These are phyloP conservation scores for Tanypteryx hageni DNA, from an alignment of 2,888 invertebrate species.

Conservation along the genomic window DNA sequence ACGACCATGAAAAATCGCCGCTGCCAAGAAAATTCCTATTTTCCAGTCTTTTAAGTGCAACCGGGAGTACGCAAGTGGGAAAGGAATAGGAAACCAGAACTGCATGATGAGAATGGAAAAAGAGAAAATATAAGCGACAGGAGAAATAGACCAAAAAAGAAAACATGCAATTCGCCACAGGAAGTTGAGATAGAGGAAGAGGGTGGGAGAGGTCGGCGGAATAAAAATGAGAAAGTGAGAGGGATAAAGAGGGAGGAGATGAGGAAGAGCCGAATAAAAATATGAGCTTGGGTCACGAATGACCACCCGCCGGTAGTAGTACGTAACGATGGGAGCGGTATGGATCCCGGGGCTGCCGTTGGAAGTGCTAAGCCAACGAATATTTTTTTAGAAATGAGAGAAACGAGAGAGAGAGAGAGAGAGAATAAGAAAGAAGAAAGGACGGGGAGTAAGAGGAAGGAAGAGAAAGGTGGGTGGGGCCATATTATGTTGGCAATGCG, in stretches of 20 bases:
- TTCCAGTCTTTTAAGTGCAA: not conserved
- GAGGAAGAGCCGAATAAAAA: conserved; percentile 61
- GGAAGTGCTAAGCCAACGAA: conserved; percentile 44
- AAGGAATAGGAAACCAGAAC: not conserved
- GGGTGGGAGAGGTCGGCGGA: not conserved
- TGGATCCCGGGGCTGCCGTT: conserved; percentile 57
- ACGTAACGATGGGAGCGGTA: conserved; percentile 60
- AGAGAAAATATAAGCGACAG: not conserved
- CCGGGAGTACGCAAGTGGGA: not conserved
- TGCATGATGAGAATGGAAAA: not conserved
- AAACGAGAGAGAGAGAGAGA: conserved; percentile 24
- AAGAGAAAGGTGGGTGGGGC: conserved; percentile 17
- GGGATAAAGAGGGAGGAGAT: conserved; percentile 21
- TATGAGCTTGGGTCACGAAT: conserved; percentile 62
- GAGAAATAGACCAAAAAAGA: conserved; percentile 6
- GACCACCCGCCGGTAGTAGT: conserved; percentile 58
- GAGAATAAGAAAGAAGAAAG: not conserved
- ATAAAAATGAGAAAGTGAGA: conserved; percentile 28
- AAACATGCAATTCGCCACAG: conserved; percentile 44
- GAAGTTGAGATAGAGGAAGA: conserved; percentile 10
- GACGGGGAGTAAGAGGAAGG: not conserved
- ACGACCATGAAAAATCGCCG: too few relatives aligned
- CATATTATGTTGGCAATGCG: not conserved
- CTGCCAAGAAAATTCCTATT: not conserved
- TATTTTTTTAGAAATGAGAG: not conserved